Base-by-base conservation (phyloP, 2,888 invertebrate species). In the Actias luna region DNA sequence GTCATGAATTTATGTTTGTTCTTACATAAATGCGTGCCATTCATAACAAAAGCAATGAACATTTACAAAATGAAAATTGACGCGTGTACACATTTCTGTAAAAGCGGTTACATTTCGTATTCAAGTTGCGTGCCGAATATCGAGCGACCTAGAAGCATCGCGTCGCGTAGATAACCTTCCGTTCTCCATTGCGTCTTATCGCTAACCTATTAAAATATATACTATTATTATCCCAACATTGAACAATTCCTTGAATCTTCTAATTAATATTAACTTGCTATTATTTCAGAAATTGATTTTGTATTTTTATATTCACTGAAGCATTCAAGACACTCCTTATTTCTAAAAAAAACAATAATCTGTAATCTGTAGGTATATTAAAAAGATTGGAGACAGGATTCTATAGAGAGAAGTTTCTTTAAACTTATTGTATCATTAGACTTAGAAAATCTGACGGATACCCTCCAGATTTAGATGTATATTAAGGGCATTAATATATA, bases 61-160 rank as follows among this genome's bases (percentile, higher is more conserved):
- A 36, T 12, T 58, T 36, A 39, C 42, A 18, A 12, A 59, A 59
- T 39, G 27, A 60, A 27, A 33, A 33, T 50, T 14, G 12, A 31
- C 46, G 55, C 27, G 7, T n/a, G 31, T 61, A 57, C 61, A 55
- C 22, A 29, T 31, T 39, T 16, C 42, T 61, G 58, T 61, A 16
- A 58, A 42, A 5, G 33, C 10, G 33, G 22, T 57, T 22, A 33
- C 52, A 59, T 69, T 73, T 66, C 57, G 65, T 67, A 85, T 87
- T 86, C 85, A 55, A 65, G 67, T 80, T 86, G 81, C 87, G 86
- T 79, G 58, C 33, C 55, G 60, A 67, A 73, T 87, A 88, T 88
- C 85, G 88, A 88, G 80, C 88, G 85, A 78, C 83, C 84, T 74
- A 81, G 78, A 73, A 71, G 69, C 67, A 68, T 61, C 62, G 65